Base-by-base conservation (phyloP, 2,888 invertebrate genomes). In the Taphrorychus bicolor region DNA sequence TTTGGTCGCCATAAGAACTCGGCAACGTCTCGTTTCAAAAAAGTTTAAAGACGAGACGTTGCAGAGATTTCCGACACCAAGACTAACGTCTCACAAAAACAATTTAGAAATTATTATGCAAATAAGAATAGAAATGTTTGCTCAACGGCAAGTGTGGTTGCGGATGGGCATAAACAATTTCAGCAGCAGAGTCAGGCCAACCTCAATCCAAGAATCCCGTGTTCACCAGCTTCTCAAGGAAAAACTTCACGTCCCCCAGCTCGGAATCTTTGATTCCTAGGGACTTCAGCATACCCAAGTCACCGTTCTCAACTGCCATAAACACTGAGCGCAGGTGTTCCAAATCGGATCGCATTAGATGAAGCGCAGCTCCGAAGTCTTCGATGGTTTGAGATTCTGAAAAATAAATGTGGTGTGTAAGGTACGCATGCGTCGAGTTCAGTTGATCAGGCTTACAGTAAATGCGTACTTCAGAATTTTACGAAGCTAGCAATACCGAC, bases 231-330 rank as follows among this genome's bases (percentile, higher is more conserved):
- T 96, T 95, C 86, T 96, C 96, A 78, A 97, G 87, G 87, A 97
- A 97, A 85, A 96, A 96, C 82, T 96, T 96, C 62, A 97, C 95
- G 80, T 97, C 96, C 16, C 95, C 95, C 72, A 97, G 86, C 81
- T 96, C 96, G 0, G 95, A 95, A 82, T 97, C 96, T 84, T 96
- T 95, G 83, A 97, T 96, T 73, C 96, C 96, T 71, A 97, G 87
- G 9, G 95, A 94, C 80, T 95, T 95, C 68, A 97, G 86, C 92
- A 95, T 94, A 68, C 95, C 95, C 70, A 96, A 86, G 82, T 97
- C 96, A 11, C 96, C 96, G 81, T 95, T 95, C 82, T 96, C 96
- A 24, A 96, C 95, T 7, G 96, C 96, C 91, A 95, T 94, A 84
- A 97, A 95, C 23, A 97, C 95, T 1, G 94, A 94, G 81, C 96